Evolutionary conservation across 53 echinoderm and acorn worm species (phyloP), one percentile per base, ranked within the genome.

Genomic region (Temnopleurus reevesii): DNA sequence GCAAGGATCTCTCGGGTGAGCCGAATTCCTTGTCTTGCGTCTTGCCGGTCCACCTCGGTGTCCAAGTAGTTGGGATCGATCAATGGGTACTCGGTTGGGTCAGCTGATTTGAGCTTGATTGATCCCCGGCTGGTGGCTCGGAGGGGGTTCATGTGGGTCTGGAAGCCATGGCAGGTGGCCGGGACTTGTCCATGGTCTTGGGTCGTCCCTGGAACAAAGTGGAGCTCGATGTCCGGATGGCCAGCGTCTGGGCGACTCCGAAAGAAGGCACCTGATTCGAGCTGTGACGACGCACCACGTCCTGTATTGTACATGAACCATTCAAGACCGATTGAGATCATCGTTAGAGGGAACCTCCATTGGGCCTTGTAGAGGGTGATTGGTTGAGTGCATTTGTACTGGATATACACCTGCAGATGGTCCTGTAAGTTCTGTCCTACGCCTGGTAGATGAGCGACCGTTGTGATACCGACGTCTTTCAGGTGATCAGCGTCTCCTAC

Each of bases 351-450:
- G 77, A 96, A 93, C 81, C 93, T 94, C 98, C 95, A 98, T 88
- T 95, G 98, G 17, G 98, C 98, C 27, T 80, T 94, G 91, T 96
- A 99, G 1, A 98, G 90, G 8, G 98, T 93, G 64, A 96, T 92
- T 0, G 99, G 95, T 61, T 99, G 63, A 4, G 94, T 93, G 76
- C 96, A 96, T 0, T 66, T 77, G 33, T 96, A 91, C 46, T 99
- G 96, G 23, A 99, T 81, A 55, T 96, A 96, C 0, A 99, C 38
- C 81, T 98, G 95, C 5, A 98, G 65, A 63, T 98, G 98, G 55
- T 98, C 98, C 60, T 98, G 98, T 7, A 98, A 92, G 53, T 98
- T 98, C 34, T 94, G 91, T 24, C 98, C 98, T 26, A 98, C 98
- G 6, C 98, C 98, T 45, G 98, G 98, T 10, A 98, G 90, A 83